Conservation (phyloP, 2,113 vertebrate genomes). For the Gallinago undulata region DNA sequence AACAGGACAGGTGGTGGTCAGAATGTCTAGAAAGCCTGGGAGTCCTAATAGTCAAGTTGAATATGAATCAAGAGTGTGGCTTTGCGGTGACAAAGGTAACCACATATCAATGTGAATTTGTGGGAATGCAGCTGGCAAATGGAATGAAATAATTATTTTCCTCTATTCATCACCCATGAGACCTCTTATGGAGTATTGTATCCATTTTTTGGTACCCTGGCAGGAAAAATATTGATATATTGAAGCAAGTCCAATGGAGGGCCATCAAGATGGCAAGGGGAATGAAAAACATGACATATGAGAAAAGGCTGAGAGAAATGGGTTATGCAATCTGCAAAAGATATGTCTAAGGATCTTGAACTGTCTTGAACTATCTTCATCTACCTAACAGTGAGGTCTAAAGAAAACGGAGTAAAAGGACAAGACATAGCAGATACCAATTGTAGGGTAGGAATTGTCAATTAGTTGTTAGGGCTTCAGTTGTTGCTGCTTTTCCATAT, state of each 20-base stretch:
- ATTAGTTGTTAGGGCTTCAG: background rate
- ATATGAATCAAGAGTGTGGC: background rate
- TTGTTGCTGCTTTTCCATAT: background rate
- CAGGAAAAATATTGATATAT: background rate
- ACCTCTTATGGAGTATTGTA: background rate
- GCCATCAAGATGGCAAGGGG: background rate
- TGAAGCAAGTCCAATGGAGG: background rate
- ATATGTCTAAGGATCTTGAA: background rate
- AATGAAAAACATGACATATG: background rate
- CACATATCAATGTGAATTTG: background rate
- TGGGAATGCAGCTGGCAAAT: background rate
- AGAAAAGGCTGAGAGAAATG: background rate
- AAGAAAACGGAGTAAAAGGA: background rate
- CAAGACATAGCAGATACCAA: background rate
- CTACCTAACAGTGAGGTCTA: background rate
- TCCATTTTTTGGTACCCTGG: background rate
- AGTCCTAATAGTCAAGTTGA: background rate
- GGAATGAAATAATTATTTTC: background rate
- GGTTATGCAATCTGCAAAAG: background rate
- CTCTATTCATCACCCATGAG: background rate
- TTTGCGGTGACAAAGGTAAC: background rate
- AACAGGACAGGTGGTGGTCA: background rate
- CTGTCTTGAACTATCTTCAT: background rate
- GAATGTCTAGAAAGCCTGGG: background rate
- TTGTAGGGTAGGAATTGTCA: background rate